Evolutionary conservation across 2,113 vertebrate species (phyloP), one percentile per base, ranked within the genome.

Genomic region (Orientallactaga bullata): DNA sequence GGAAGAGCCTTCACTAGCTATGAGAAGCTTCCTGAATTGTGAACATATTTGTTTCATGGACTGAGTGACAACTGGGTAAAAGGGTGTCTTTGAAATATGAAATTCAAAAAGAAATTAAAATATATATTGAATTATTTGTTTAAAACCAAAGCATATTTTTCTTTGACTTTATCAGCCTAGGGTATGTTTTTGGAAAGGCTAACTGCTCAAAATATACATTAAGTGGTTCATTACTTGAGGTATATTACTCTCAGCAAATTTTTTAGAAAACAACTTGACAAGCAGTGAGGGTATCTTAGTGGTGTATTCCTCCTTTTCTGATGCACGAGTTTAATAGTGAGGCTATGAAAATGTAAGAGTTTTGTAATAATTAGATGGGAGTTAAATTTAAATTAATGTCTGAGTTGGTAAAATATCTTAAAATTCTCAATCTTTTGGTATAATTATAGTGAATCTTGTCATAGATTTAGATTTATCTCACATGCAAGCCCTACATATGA

Each of bases 71-170:
- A 93, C 89, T 96, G 95, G 93, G 78, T 65, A 80, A 39, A n/a
- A 93, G 2, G 28, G 42, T 37, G 4, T 84, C 79, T 15, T 95
- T 47, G 35, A 85, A 89, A 28, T 91, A 89, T 96, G 1, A 3
- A 55, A 61, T 92, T 95, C 83, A 97, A 95, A 97, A 97, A 32
- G 5, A 51, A 97, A 97, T 96, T 95, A 96, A 96, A 97, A 96
- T 94, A 87, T 90, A 97, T 65, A 66, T 94, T 97, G 42, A 97
- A 93, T 94, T 85, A 96, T 96, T 90, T 97, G 96, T 97, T 96
- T 98, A 98, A 89, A 93, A 98, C 97, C 97, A 93, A 96, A 95
- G 97, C 78, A 97, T 81, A 97, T 85, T 90, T 71, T 26, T 39
- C 98, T 97, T 98, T 96, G 94, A 91, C 88, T 95, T 73, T 30